phyloP scores from a whole-genome alignment of 2,888 invertebrate species.

The Antheraea assamensis region DNA sequence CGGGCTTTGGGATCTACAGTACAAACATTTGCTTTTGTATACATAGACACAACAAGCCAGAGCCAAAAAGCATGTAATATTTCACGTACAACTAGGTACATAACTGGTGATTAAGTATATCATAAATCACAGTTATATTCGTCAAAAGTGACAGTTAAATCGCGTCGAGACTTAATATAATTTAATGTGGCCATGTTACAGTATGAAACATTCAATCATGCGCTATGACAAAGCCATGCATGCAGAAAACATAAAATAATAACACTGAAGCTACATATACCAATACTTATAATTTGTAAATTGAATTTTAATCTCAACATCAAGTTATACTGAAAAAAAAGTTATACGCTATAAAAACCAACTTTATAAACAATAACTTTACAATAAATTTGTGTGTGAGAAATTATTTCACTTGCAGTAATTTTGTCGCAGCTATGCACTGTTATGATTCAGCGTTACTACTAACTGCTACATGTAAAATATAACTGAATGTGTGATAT shows the following conservation, averaged over 20 bases:
- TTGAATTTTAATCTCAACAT: no score
- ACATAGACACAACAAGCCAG: not conserved
- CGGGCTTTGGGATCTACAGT: slow-evolving; percentile 63
- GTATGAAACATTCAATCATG: not conserved
- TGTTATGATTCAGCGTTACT: not conserved
- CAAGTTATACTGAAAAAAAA: no score
- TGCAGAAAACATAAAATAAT: not conserved
- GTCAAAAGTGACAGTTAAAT: no score
- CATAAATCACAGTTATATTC: not conserved
- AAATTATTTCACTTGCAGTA: not conserved
- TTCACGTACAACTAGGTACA: not conserved
- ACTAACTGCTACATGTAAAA: not conserved
- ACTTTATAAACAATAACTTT: no score
- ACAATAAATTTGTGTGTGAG: no score
- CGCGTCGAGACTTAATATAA: not conserved
- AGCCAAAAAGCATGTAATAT: not conserved
- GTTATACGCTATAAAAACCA: no score
- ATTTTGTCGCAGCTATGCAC: not conserved
- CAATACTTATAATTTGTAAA: not conserved
- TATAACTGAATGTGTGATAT: not conserved
- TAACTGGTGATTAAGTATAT: not conserved
- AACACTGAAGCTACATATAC: not conserved
- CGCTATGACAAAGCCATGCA: not conserved
- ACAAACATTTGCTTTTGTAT: not conserved
- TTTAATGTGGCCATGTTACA: not conserved